Base-by-base conservation (phyloP, 2,113 vertebrate species). In the Smithornis capensis region DNA sequence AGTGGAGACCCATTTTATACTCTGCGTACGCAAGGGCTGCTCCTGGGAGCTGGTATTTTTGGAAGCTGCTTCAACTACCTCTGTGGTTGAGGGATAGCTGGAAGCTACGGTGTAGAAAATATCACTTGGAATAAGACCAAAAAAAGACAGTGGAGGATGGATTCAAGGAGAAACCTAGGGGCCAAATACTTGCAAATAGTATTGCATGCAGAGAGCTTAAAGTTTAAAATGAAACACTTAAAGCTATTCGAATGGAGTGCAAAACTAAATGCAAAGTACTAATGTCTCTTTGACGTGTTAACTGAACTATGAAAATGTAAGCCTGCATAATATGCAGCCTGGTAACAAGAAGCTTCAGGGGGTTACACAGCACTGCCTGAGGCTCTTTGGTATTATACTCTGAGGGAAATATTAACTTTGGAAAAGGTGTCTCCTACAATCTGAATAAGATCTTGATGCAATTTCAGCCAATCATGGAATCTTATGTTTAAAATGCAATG, bases 1-100 rank as follows among this genome's bases (percentile, higher is more conserved):
- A 97, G 78, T 94, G 94, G 96, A 98, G 96, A 97, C 95, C 87
- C 21, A 3, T 97, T 98, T 98, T 96, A 97, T 96, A 97, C 98
- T 98, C 97, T 91, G 96, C 97, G 96, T 96, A 97, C 96, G 97
- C 95, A 97, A 97, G 90, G 89, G 65, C 93, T 97, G 95, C 98
- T 98, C 97, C 89, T 96, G 97, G 97, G 98, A 98, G 93, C 95
- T 98, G 98, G 91, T 98, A 98, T 98, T 98, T 98, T 98, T 98
- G 98, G 98, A 98, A 97, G 97, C 97, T 97, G 94, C 93, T 98
- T 98, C 97, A 95, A 96, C 97, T 98, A 97, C 98, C 97, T 98
- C 97, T 98, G 97, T 98, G 97, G 97, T 96, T 98, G 97, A 98
- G 97, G 97, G 98, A 98, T 98, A 97, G 98, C 98, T 98, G 76